Percentiles rank a stretch among this genome's conserved stretches.
These are phyloP conservation scores for Sebastes umbrosus DNA, from an alignment of 2,797 vertebrate species.

Conservation along the genomic window DNA sequence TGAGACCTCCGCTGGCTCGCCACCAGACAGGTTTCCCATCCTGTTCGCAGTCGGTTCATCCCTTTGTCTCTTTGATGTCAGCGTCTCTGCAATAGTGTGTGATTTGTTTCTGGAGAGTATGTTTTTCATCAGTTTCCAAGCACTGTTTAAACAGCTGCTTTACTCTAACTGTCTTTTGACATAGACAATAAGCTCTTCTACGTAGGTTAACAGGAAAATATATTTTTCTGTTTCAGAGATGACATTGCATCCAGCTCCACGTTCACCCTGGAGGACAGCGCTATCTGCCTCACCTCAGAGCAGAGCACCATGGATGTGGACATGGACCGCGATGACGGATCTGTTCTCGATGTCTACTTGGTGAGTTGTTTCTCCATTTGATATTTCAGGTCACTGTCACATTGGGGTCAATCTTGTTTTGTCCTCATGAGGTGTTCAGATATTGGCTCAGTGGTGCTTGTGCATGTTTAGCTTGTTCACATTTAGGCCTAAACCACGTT, in stretches of 20 bases:
- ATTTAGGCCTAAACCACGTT: background rate
- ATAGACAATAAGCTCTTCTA: background rate
- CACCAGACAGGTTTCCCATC: background rate
- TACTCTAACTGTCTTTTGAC: background rate
- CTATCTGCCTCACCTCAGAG: slow-evolving; percentile 94
- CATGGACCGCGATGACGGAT: slow-evolving; percentile 91
- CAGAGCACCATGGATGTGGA: slow-evolving; percentile 91
- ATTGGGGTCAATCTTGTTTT: background rate
- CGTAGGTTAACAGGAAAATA: background rate
- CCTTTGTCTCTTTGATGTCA: slow-evolving; percentile 23
- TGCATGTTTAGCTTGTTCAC: background rate
- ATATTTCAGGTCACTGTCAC: background rate
- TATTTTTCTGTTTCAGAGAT: slow-evolving; percentile 79
- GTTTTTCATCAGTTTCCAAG: background rate
- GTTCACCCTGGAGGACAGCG: slow-evolving; percentile 93
- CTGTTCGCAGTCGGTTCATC: background rate
- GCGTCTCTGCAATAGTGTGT: background rate
- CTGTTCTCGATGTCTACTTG: slow-evolving; percentile 94
- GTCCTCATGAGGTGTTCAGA: background rate
- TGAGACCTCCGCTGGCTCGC: background rate
- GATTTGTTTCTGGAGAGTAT: background rate
- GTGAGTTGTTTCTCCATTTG: slow-evolving; percentile 79
- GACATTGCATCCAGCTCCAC: slow-evolving; percentile 91
- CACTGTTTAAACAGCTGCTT: slow-evolving; percentile 31
- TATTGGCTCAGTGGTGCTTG: background rate